phyloP scores from a whole-genome alignment of 2,113 vertebrate species.

The Scortum barcoo region DNA sequence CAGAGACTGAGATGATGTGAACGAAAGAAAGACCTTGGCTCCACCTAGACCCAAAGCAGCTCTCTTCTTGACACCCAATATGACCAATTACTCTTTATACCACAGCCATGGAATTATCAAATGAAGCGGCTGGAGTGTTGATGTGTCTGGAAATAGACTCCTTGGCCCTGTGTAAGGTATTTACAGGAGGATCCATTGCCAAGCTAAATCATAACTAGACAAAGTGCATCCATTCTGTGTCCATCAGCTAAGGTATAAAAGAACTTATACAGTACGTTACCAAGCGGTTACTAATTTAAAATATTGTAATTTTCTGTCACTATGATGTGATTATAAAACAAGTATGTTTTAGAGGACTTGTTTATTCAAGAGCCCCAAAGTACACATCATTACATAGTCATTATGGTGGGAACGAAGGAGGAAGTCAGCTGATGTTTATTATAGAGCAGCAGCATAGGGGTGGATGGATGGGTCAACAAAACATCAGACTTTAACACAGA shows the following conservation, averaged over 20 bases:
- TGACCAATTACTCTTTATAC: slow-evolving; percentile 45
- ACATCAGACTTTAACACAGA: not conserved
- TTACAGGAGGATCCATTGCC: not conserved
- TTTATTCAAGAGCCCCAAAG: not conserved
- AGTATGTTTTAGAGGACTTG: not conserved
- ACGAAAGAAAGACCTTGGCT: slow-evolving; percentile 35
- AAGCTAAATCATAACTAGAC: not conserved
- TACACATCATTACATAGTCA: too few relatives aligned
- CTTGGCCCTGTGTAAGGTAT: slow-evolving; percentile 7
- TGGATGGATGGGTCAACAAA: not conserved
- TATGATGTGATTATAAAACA: not conserved
- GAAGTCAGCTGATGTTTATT: not conserved
- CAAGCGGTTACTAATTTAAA: not conserved
- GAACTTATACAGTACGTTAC: not conserved
- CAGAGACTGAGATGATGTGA: slow-evolving; percentile 30
- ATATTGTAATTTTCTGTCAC: not conserved
- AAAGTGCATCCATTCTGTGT: not conserved
- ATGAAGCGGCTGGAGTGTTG: slow-evolving; percentile 40
- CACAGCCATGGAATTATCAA: slow-evolving; percentile 43
- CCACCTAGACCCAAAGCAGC: not conserved
- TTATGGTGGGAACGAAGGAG: not conserved
- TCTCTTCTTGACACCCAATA: slow-evolving; percentile 26
- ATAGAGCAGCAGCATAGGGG: not conserved
- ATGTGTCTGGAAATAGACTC: slow-evolving; percentile 44
- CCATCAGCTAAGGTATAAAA: not conserved